Evolutionary conservation across 2,113 vertebrate genomes (phyloP), one percentile per base, ranked within the genome.

Genomic region (Oreochromis tanganicae): DNA sequence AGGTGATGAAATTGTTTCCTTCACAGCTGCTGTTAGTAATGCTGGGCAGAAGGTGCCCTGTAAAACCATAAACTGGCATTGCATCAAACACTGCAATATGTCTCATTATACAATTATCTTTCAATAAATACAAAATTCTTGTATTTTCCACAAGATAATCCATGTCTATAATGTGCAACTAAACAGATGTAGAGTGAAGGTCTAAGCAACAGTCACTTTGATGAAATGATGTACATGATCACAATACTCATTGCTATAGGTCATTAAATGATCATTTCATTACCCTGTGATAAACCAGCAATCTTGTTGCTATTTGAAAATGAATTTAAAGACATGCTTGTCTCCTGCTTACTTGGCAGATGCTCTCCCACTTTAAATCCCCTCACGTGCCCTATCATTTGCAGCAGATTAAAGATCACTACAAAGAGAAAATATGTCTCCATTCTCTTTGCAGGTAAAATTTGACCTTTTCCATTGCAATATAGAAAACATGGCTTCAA

Each of bases 1-100:
- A 80, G 46, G 52, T 94, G 94, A 95, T 80, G 92, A 94, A 95
- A 95, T 48, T 19, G 46, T 93, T 92, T 89, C 83, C 82, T 46
- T 83, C 24, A 12, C 61, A 84, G 80, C 68, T 17, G 50, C 84
- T 52, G 6, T 63, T 27, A 12, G 55, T 43, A 7, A 48, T 43
- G 48, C 54, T 55, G 57, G 59, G 80, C 5, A 85, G 8, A 32
- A 80, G 24, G 9, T 46, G 52, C 61, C 56, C 32, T 52, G 14
- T 32, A 32, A 55, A 66, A 21, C 43, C 48, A 36, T 46, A 6
- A 54, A 12, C 21, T 80, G 63, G 52, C 63, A 55, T 34, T 41
- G 54, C 19, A 34, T 27, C 61, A 19, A 57, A 38, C 17, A 50
- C 27, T 78, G 16, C n/a, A 75, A 48, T 48, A 24, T 78, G 46